phyloP scores from a whole-genome alignment of 2,797 vertebrate species.

The Tachyglossus aculeatus region DNA sequence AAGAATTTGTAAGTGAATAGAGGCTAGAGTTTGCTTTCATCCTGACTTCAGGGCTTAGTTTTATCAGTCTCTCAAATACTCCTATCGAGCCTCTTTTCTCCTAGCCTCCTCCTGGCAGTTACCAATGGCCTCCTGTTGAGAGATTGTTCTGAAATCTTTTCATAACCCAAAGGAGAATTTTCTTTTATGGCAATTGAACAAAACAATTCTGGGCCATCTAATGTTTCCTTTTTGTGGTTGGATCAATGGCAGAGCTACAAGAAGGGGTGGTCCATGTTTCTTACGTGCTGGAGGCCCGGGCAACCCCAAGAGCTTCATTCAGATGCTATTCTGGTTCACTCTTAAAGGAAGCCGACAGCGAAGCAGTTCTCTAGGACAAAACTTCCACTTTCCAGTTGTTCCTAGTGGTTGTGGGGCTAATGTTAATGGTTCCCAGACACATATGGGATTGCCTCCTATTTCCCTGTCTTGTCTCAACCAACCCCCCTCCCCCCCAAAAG shows the following conservation, averaged over 20 bases:
- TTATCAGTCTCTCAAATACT: too few relatives aligned
- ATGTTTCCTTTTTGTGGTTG: background rate
- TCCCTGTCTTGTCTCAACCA: too few relatives aligned
- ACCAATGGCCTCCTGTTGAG: background rate
- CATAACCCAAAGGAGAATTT: conserved; percentile 2
- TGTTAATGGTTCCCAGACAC: too few relatives aligned
- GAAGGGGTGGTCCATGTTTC: rapidly evolving
- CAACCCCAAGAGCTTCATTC: background rate
- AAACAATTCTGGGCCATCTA: background rate
- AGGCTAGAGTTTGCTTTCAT: too few relatives aligned
- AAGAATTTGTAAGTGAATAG: too few relatives aligned
- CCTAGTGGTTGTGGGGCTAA: background rate
- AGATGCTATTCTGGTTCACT: background rate
- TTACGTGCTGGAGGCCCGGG: background rate
- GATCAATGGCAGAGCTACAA: background rate
- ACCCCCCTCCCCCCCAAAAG: too few relatives aligned
- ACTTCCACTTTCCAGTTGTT: background rate
- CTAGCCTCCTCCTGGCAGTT: background rate
- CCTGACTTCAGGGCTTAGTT: too few relatives aligned
- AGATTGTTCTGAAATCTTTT: conserved; percentile 5
- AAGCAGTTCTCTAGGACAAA: too few relatives aligned
- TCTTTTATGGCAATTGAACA: background rate
- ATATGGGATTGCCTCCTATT: too few relatives aligned
- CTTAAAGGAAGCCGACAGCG: background rate
- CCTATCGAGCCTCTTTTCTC: background rate